Evolutionary conservation across 1,140 invertebrate genomes (phyloP), one percentile per base, ranked within the genome.

Genomic region (Trissolcus basalis): DNA sequence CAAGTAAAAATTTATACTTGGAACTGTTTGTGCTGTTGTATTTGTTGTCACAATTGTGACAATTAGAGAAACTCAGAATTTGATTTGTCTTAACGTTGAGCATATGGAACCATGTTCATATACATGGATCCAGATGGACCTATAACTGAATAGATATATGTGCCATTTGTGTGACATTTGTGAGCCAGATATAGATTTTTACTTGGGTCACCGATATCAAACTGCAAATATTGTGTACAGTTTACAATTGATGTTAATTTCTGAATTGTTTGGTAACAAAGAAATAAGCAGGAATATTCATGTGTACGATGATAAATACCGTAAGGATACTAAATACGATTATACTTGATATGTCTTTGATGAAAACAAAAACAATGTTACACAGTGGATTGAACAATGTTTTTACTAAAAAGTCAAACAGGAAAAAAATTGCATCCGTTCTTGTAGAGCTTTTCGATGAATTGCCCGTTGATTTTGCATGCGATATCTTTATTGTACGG

Each of bases 161-260:
- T 3, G 6, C 19, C 19, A 27, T 27, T 27, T 27, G 19, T 27
- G 19, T 27, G 19, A 27, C 19, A 27, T 27, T 27, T 6, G 19
- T 27, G 19, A 27, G 19, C 19, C 19, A 27, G 19, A 27, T 27
- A 27, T 27, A 27, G 6, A 27, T 27, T 27, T 27, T 27, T 27
- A 27, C 19, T 27, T 27, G 19, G 19, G 36, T 32, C 9, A 47
- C 53, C 43, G 49, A 64, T 41, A 44, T 45, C 19, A 27, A 27
- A 27, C 19, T 53, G 33, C 54, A 59, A 63, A 56, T 44, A 75
- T 59, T 69, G n/a, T 69, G 59, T 69, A 69, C 65, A 69, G 54
- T 75, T 75, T 67, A 53, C 44, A 53, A 63, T 53, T 35, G 71
- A 67, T 74, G 56, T 48, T 64, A 63, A 48, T 63, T 55, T 75